Conservation (phyloP, 37 sponge, comb jelly and placozoan species). For the Halisarca cf. caerulea region DNA sequence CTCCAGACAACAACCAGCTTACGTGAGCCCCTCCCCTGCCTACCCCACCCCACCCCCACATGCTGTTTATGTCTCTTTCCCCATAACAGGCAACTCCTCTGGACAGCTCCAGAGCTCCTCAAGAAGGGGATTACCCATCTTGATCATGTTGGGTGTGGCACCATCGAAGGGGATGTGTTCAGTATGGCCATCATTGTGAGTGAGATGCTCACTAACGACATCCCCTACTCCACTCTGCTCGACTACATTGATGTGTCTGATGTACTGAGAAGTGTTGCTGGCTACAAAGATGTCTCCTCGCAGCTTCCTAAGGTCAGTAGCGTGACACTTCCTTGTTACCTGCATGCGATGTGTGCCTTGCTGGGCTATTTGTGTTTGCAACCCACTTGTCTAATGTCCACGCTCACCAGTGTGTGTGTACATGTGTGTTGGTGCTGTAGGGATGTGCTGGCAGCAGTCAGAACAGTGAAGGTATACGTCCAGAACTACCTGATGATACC, state of each 20-base stretch:
- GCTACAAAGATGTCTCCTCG: constrained; percentile 28
- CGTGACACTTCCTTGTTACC: no score
- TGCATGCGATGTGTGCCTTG: no score
- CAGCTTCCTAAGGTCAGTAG: constrained; percentile 32
- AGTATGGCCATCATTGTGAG: constrained; percentile 56
- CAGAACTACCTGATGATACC: constrained; percentile 2
- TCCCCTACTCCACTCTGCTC: constrained; percentile 50
- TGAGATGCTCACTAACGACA: constrained; percentile 51
- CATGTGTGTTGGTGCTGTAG: background rate
- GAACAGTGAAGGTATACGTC: background rate
- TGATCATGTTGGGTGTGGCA: constrained; percentile 55
- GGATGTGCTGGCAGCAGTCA: background rate
- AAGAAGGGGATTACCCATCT: constrained; percentile 43
- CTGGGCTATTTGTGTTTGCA: no score
- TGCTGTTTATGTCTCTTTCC: background rate
- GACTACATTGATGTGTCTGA: constrained; percentile 53
- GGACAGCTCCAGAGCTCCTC: constrained; percentile 60
- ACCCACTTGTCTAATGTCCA: no score
- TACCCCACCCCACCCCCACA: background rate
- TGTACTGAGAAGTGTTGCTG: constrained; percentile 50
- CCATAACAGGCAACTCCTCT: constrained; percentile 44
- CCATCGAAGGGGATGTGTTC: constrained; percentile 64
- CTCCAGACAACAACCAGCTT: constrained; percentile 11
- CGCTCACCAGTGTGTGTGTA: background rate
- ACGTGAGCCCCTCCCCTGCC: background rate